phyloP scores from a whole-genome alignment of 2,113 vertebrate species.

The Epinephelus lanceolatus region DNA sequence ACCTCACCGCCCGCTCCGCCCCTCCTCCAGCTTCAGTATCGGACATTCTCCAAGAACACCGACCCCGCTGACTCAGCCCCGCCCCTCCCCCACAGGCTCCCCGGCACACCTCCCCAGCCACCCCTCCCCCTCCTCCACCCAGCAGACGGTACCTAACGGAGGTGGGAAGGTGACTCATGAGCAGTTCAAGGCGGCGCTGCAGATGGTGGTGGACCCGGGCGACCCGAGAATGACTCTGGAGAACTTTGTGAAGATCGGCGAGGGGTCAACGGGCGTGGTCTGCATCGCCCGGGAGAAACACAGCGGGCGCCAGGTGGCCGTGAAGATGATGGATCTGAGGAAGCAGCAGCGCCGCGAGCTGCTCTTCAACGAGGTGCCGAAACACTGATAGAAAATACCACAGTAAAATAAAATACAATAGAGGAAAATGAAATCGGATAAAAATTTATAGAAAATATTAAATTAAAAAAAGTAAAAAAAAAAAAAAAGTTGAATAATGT shows the following conservation, averaged over 20 bases:
- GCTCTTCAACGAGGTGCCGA: constrained; percentile 91
- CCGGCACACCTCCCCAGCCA: constrained; percentile 56
- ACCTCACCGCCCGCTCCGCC: constrained; percentile 56
- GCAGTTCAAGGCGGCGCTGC: constrained; percentile 92
- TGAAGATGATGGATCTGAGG: constrained; percentile 96
- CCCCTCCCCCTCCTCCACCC: constrained; percentile 82
- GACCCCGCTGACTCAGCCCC: constrained; percentile 22
- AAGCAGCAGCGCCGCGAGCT: constrained; percentile 95
- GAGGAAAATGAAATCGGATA: no score
- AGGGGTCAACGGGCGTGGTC: constrained; percentile 94
- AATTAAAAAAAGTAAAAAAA: no score
- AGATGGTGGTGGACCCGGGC: constrained; percentile 93
- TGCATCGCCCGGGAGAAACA: constrained; percentile 91
- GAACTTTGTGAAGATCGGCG: constrained; percentile 94
- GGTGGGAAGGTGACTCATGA: constrained; percentile 87
- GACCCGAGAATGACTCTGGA: constrained; percentile 89
- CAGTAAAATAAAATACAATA: no score
- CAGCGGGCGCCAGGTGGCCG: constrained; percentile 91
- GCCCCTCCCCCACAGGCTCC: constrained; percentile 83
- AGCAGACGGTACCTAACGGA: constrained; percentile 24
- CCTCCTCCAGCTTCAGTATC: constrained; percentile 75
- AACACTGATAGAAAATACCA: no score
- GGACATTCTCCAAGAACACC: background rate
- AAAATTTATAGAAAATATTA: no score
- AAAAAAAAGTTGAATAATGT: no score